A percentile compares a stretch with the other conserved stretches of the same genome.
These are phyloP conservation scores for Ptychobarbus kaznakovi DNA, from an alignment of 2,797 vertebrate species.

Conservation along the genomic window DNA sequence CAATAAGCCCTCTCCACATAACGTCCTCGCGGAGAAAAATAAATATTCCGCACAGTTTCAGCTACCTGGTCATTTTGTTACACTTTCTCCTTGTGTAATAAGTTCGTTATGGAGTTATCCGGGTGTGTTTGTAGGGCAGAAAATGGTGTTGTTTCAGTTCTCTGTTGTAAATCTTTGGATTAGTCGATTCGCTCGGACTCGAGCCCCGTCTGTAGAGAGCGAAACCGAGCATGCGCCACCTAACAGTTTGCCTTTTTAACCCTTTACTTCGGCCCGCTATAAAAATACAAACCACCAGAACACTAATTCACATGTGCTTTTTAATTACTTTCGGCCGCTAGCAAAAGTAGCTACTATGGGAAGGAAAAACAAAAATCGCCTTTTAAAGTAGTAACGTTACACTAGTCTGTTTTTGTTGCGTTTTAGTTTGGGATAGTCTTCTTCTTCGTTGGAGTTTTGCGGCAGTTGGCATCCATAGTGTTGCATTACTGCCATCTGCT, in stretches of 20 bases:
- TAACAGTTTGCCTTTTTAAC: neutral
- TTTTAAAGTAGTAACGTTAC: neutral
- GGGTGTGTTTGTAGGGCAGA: neutral
- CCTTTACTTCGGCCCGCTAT: neutral
- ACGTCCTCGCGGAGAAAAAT: constrained; percentile 1
- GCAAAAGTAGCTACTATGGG: too few species aligned
- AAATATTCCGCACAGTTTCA: neutral
- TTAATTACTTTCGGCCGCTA: neutral
- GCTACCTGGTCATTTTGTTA: constrained; percentile 18
- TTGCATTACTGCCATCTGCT: too few species aligned
- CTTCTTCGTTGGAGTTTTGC: too few species aligned
- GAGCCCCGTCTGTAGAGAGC: constrained; percentile 31
- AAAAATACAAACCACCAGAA: neutral
- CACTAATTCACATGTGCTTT: neutral
- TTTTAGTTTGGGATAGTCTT: constrained; percentile 2
- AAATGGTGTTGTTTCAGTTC: neutral
- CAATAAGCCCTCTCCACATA: constrained; percentile 52
- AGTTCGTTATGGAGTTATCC: neutral
- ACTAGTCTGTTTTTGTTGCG: neutral
- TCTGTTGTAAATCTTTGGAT: constrained; percentile 18
- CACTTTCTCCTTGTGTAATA: neutral
- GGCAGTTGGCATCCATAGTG: too few species aligned
- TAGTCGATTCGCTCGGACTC: constrained; percentile 13
- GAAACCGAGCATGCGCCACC: constrained; percentile 52
- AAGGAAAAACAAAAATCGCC: neutral